phyloP scores from a whole-genome alignment of 1,140 invertebrate species.

The Atopsyche davidsoni region DNA sequence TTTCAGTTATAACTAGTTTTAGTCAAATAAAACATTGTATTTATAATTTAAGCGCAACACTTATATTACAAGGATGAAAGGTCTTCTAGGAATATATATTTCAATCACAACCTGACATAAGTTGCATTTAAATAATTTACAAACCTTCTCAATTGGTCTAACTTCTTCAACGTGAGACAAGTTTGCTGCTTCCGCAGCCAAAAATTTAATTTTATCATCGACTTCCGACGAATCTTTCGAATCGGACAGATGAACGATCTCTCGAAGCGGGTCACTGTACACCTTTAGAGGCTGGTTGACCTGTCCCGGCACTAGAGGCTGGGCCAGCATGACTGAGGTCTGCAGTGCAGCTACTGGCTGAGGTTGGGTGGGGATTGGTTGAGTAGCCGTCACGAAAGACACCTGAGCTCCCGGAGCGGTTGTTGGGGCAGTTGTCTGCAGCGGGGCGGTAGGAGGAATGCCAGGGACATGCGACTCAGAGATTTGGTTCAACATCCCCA shows the following conservation, averaged over 20 bases:
- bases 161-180: slow-evolving; percentile 29
- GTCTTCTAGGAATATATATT: no score
- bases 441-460: not conserved
- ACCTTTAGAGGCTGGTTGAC: slow-evolving; percentile 9
- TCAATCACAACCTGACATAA: no score
- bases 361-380: not conserved
- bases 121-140: no score
- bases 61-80: not conserved
- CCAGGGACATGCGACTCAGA: slow-evolving; percentile 10
- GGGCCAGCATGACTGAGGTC: not conserved
- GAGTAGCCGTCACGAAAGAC: not conserved
- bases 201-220: slow-evolving; percentile 25
- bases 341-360: not conserved
- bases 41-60: not conserved
- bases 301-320: slow-evolving; percentile 1
- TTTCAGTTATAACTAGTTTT: no score
- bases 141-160: slow-evolving; percentile 19
- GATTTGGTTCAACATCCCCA: slow-evolving; percentile 20
- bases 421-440: not conserved
- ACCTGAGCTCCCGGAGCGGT: not conserved
- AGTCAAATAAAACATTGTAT: no score
- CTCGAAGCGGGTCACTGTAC: slow-evolving; percentile 26
- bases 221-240: slow-evolving; percentile 25
- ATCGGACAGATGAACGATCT: slow-evolving; percentile 26
- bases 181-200: slow-evolving; percentile 27